A percentile compares a stretch with the other conserved stretches of the same genome.
Evolutionary conservation across 2,113 vertebrate genomes (phyloP).

Genomic region (Herpetotheres cachinnans): DNA sequence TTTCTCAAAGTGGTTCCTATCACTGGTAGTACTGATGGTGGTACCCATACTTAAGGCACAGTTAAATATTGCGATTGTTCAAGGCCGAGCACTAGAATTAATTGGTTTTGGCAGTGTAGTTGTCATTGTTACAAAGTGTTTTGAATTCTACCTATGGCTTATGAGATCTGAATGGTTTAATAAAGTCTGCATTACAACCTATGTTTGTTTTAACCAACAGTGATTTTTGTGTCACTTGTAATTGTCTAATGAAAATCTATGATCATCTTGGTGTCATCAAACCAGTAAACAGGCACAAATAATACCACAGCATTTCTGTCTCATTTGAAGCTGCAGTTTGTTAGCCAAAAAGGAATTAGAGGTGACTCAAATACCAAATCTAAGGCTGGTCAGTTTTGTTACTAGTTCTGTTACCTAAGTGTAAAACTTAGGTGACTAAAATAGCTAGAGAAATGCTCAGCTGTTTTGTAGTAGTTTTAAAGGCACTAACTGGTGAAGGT

Average conservation of each 20-base stretch:
- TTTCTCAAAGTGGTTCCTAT: background rate
- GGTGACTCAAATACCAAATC: background rate
- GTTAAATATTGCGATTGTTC: background rate
- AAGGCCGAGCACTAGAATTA: background rate
- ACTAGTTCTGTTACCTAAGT: background rate
- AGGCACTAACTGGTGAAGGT: background rate
- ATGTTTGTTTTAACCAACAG: background rate
- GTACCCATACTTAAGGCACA: background rate
- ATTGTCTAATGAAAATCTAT: background rate
- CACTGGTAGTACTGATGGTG: background rate
- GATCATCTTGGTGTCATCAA: background rate
- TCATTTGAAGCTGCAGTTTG: background rate
- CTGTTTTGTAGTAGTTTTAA: background rate
- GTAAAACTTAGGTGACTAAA: background rate
- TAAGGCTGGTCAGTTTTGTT: background rate
- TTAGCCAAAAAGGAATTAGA: background rate
- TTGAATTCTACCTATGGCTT: background rate
- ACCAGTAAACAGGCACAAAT: background rate
- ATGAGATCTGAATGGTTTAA: background rate
- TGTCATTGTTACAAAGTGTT: background rate
- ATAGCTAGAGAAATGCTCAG: background rate
- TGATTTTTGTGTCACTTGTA: background rate
- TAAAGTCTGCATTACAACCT: background rate
- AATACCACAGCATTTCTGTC: background rate
- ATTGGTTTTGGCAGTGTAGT: background rate